Conservation (phyloP, 2,113 vertebrate genomes). For the Struthidea cinerea region DNA sequence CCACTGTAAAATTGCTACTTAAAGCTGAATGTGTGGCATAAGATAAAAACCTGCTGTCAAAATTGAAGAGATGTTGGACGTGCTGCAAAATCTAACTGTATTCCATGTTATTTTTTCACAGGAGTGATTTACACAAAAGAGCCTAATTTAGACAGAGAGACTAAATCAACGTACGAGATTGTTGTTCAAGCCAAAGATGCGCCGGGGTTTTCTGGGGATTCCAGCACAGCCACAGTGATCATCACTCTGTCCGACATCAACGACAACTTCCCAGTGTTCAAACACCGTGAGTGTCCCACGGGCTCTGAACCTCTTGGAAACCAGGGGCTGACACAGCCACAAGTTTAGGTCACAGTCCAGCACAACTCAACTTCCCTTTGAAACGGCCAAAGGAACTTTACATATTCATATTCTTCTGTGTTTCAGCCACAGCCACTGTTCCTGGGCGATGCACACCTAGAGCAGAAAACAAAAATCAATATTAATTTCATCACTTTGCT, state of each 20-base stretch:
- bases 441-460: not conserved
- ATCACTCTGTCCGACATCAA: slow-evolving; percentile 84
- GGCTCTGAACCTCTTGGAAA: not conserved
- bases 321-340: not conserved
- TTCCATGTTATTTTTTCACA: slow-evolving; percentile 23
- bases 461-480: not conserved
- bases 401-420: not conserved
- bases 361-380: not conserved
- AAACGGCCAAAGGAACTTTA: not conserved
- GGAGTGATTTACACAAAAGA: slow-evolving; percentile 76
- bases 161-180: slow-evolving; percentile 74
- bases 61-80: not conserved
- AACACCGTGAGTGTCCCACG: slow-evolving; percentile 68
- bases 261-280: slow-evolving; percentile 88
- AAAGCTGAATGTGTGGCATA: not conserved
- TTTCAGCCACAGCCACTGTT: not conserved
- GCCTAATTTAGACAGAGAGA: slow-evolving; percentile 83
- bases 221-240: slow-evolving; percentile 79
- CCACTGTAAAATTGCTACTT: not conserved
- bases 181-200: slow-evolving; percentile 83
- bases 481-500: not conserved
- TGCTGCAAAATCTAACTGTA: not conserved
- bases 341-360: not conserved
- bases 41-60: not conserved
- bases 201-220: slow-evolving; percentile 65